phyloP scores from a whole-genome alignment of 92 coral and sea anemone species.

The Virgularia gustaviana region DNA sequence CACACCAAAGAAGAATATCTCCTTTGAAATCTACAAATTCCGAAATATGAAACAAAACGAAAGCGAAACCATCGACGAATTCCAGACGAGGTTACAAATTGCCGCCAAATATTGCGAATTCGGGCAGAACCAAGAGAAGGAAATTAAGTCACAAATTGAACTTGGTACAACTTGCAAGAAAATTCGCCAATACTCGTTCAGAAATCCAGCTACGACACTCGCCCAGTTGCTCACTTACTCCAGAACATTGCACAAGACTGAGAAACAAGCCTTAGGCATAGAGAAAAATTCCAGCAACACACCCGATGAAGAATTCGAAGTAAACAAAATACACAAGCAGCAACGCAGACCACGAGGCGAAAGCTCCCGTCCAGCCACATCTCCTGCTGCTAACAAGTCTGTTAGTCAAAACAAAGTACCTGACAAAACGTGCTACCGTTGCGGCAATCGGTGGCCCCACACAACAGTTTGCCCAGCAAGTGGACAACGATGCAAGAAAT shows the following conservation, averaged over 20 bases:
- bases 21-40: not conserved
- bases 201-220: not conserved
- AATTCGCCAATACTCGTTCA: slow-evolving; percentile 1
- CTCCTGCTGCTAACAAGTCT: too few species aligned
- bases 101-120: slow-evolving; percentile 30
- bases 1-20: slow-evolving; percentile 7
- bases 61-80: slow-evolving; percentile 7
- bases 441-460: not conserved
- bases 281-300: not conserved
- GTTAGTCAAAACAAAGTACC: not conserved
- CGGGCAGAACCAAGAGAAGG: slow-evolving; percentile 8
- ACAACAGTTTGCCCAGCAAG: not conserved
- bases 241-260: slow-evolving; percentile 3
- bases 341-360: not conserved
- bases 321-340: not conserved
- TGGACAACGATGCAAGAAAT: not conserved
- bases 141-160: not conserved
- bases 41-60: slow-evolving; percentile 4
- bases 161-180: not conserved
- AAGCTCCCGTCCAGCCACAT: not conserved
- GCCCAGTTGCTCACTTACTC: not conserved
- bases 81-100: slow-evolving; percentile 4
- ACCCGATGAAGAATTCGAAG: not conserved
- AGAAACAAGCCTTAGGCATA: slow-evolving; percentile 24
- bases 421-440: slow-evolving; percentile 5